Conservation (phyloP, 2,113 vertebrate species). For the Tautogolabrus adspersus region DNA sequence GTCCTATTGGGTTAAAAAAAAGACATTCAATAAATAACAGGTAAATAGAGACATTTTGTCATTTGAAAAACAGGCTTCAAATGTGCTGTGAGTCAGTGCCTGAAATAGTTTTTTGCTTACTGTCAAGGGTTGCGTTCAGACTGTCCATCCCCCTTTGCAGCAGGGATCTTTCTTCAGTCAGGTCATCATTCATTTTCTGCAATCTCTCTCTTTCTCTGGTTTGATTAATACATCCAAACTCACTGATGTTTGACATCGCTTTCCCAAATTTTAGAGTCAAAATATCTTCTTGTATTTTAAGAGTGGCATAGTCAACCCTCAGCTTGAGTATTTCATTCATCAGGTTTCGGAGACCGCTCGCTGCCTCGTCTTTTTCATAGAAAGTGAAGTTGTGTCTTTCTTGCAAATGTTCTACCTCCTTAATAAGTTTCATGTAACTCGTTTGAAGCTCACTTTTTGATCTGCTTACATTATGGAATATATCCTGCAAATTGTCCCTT, state of each 20-base stretch:
- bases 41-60: no score
- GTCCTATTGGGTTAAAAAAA: no score
- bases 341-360: constrained; percentile 50
- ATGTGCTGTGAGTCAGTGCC: no score
- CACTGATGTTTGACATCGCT: background rate
- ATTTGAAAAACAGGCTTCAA: no score
- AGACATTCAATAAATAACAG: no score
- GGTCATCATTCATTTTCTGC: constrained; percentile 17
- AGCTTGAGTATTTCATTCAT: background rate
- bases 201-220: constrained; percentile 44
- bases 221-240: background rate
- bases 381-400: constrained; percentile 45
- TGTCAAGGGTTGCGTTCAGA: constrained; percentile 24
- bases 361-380: constrained; percentile 52
- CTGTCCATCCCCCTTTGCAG: background rate
- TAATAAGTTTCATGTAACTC: constrained; percentile 47
- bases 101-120: constrained; percentile 19
- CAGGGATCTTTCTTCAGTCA: constrained; percentile 52
- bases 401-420: constrained; percentile 50
- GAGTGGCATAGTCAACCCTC: background rate
- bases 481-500: constrained; percentile 64
- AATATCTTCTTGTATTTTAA: background rate
- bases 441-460: constrained; percentile 51
- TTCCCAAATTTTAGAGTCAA: background rate
- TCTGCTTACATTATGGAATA: constrained; percentile 55